phyloP scores from a whole-genome alignment of 2,113 vertebrate genomes.

The Hyaena hyaena region DNA sequence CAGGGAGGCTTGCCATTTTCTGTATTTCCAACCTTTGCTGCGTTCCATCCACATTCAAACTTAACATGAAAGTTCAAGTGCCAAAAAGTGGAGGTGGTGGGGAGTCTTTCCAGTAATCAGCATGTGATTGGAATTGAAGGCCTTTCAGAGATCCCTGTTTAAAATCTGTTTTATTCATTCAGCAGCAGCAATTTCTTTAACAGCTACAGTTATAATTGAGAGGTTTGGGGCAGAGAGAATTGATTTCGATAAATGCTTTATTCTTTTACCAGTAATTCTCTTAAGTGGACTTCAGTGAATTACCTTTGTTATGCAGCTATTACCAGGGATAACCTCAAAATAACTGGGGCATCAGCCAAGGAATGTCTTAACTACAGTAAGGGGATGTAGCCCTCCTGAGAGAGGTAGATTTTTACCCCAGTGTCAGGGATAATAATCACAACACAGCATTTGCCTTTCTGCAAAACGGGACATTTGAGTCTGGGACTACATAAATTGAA shows the following conservation, averaged over 20 bases:
- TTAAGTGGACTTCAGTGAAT: constrained; percentile 70
- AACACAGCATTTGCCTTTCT: background rate
- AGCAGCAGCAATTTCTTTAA: constrained; percentile 59
- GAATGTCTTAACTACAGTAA: constrained; percentile 57
- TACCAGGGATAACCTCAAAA: constrained; percentile 56
- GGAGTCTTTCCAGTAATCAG: constrained; percentile 54
- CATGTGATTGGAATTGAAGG: constrained; percentile 53
- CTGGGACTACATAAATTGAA: constrained; percentile 28
- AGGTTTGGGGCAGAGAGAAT: constrained; percentile 66
- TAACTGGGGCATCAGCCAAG: constrained; percentile 36
- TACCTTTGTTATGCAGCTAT: constrained; percentile 66
- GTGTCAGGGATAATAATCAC: constrained; percentile 19
- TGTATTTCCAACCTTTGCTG: background rate
- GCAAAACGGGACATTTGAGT: constrained; percentile 1
- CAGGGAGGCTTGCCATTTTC: background rate
- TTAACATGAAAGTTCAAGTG: constrained; percentile 17
- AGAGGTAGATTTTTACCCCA: background rate
- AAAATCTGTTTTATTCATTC: constrained; percentile 66
- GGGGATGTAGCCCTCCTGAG: background rate
- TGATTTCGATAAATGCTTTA: constrained; percentile 73
- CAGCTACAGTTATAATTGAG: constrained; percentile 66
- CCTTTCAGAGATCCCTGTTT: constrained; percentile 58
- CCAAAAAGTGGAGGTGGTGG: background rate
- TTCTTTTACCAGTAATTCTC: constrained; percentile 74
- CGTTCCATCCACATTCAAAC: background rate